Evolutionary conservation across 1,140 invertebrate species (phyloP).

Genomic region (Lasioglossum albipes): DNA sequence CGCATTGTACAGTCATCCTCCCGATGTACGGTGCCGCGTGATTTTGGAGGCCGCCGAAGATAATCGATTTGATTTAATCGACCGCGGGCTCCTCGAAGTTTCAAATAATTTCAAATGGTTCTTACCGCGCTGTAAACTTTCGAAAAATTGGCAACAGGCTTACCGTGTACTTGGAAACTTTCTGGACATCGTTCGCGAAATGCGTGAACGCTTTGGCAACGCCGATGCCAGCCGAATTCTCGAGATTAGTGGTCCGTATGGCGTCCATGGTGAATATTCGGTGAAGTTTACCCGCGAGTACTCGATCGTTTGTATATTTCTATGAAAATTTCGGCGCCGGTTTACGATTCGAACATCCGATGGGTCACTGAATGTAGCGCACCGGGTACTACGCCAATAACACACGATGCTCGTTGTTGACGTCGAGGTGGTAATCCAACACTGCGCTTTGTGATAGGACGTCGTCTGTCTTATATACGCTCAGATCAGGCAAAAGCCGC

Average conservation of each 20-base stretch:
- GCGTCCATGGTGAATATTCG: slow-evolving; percentile 52
- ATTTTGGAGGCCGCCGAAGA: no score
- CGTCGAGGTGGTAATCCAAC: slow-evolving; percentile 68
- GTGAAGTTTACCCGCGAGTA: no score
- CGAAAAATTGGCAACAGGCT: slow-evolving; percentile 29
- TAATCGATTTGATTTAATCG: no score
- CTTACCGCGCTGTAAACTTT: no score
- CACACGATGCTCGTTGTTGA: slow-evolving; percentile 55
- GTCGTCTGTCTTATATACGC: slow-evolving; percentile 75
- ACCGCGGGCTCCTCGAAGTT: no score
- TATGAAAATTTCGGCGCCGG: background rate
- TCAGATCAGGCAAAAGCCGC: slow-evolving; percentile 69
- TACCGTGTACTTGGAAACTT: slow-evolving; percentile 72
- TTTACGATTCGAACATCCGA: background rate
- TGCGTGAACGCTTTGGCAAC: slow-evolving; percentile 58
- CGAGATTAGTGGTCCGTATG: slow-evolving; percentile 14
- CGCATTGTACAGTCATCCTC: no score
- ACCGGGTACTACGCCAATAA: slow-evolving; percentile 32
- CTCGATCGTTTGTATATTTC: background rate
- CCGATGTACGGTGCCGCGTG: no score
- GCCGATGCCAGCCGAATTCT: slow-evolving; percentile 36
- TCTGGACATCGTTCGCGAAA: slow-evolving; percentile 69
- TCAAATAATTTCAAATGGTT: no score
- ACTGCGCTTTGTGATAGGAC: slow-evolving; percentile 73
- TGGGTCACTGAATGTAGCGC: slow-evolving; percentile 3